Evolutionary conservation across 2,888 invertebrate genomes (phyloP), one percentile per base, ranked within the genome.

Genomic region (Lithosia quadra): DNA sequence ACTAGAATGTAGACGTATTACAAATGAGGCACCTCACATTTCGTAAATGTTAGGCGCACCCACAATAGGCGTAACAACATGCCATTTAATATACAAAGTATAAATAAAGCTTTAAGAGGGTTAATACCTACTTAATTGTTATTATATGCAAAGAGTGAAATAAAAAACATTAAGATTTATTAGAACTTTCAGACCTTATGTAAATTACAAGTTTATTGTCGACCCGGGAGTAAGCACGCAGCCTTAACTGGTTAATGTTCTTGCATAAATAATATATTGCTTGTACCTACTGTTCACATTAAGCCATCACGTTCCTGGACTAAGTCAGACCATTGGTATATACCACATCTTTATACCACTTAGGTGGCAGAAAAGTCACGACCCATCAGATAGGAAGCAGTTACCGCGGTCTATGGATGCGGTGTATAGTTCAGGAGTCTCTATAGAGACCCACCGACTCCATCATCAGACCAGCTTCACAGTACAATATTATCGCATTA

Each of bases 151-250:
- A 73, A 61, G 59, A 68, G 61, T 68, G 59, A 71, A 72, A 70
- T 72, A 79, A 78, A 77, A 71, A 76, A 59, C 71, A 75, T 71
- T 72, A 67, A 78, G 65, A 78, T 80, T 78, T 75, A 77, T 71
- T 69, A 67, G 36, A 70, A 67, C 64, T 72, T 79, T 71, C 64
- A 69, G 73, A 78, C 72, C 67, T 69, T 71, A 77, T 70, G 71
- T 78, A 72, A 80, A 80, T 78, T 67, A 28, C 68, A 28, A 65
- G 67, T 80, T 79, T 81, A 80, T 70, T 74, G 71, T 76, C 69
- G 68, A 63, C 72, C 69, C 69, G 71, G 78, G 73, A 76, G 71
- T 59, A 62, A 77, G 71, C 81, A 78, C 77, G 81, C 75, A 73
- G 68, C 55, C 34, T 65, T 58, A 64, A 64, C 60, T 21, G 58